Percentiles rank a stretch among this genome's conserved stretches.
Evolutionary conservation across 1,140 invertebrate genomes (phyloP).

Genomic region (Drosophila jambulina): DNA sequence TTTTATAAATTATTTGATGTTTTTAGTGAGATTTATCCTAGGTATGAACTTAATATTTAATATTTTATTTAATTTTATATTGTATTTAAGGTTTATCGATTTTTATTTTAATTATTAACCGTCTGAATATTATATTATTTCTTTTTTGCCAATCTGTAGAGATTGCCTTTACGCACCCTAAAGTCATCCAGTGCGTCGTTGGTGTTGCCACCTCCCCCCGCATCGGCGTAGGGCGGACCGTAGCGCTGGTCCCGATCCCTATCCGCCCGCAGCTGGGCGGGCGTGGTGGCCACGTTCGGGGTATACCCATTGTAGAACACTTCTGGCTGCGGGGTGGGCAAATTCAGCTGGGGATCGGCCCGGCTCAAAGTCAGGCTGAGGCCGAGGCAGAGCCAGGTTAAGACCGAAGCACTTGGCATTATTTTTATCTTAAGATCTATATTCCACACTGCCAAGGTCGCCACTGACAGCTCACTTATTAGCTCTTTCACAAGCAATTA

Average conservation of each 20-base stretch:
- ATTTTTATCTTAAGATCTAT: constrained; percentile 64
- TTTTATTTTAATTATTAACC: background rate
- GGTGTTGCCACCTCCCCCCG: constrained; percentile 28
- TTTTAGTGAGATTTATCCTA: too few species aligned
- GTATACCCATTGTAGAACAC: constrained; percentile 77
- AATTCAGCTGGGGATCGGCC: constrained; percentile 86
- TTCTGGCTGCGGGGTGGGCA: constrained; percentile 85
- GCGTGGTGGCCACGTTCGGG: constrained; percentile 71
- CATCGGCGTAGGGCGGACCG: constrained; percentile 78
- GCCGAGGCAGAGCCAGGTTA: constrained; percentile 31
- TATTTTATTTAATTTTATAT: too few species aligned
- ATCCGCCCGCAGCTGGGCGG: constrained; percentile 68
- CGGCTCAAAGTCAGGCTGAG: constrained; percentile 18
- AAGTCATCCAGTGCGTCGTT: constrained; percentile 79
- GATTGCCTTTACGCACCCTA: constrained; percentile 62
- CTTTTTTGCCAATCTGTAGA: background rate
- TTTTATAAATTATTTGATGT: too few species aligned
- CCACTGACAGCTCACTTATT: constrained; percentile 46
- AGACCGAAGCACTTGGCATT: constrained; percentile 45
- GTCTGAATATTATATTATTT: background rate
- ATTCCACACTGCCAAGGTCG: constrained; percentile 70
- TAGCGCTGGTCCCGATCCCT: constrained; percentile 75
- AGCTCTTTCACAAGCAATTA: constrained; percentile 78
- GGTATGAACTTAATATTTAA: too few species aligned
- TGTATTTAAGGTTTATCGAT: too few species aligned